phyloP scores from a whole-genome alignment of 2,797 vertebrate genomes.

The Philypnodon macrostomus region DNA sequence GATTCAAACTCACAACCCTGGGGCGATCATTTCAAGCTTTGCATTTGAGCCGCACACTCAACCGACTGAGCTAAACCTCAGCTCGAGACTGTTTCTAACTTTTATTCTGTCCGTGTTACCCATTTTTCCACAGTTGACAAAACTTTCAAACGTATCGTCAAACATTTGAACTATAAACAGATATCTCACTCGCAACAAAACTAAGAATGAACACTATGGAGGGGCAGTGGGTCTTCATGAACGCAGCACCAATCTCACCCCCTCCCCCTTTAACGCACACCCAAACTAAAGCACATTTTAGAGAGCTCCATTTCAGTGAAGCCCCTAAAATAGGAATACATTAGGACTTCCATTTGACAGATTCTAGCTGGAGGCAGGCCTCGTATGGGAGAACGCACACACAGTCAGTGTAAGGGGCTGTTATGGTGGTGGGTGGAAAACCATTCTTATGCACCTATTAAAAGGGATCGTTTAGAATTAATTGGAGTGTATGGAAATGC shows the following conservation, averaged over 20 bases:
- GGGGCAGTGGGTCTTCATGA: no score
- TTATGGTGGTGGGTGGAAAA: constrained; percentile 27
- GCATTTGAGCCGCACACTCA: no score
- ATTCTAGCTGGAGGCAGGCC: constrained; percentile 19
- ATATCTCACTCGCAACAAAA: no score
- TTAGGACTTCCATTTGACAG: constrained; percentile 18
- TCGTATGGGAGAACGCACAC: constrained; percentile 20
- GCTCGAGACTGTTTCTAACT: no score
- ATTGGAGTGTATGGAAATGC: constrained; percentile 39
- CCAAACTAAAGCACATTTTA: constrained; percentile 17
- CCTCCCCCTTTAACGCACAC: background rate
- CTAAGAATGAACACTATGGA: no score
- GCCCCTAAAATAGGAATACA: constrained; percentile 16
- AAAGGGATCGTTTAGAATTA: constrained; percentile 47
- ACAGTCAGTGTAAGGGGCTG: constrained; percentile 3
- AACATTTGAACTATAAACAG: no score
- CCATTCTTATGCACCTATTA: constrained; percentile 38
- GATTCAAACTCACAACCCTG: no score
- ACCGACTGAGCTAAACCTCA: no score
- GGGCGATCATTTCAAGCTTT: no score
- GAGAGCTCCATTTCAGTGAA: constrained; percentile 8
- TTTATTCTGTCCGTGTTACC: no score
- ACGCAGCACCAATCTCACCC: background rate
- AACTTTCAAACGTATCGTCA: no score
- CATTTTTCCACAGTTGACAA: no score